These are phyloP conservation scores for Bombus pascuorum DNA, from an alignment of 1,140 invertebrate genomes.

Conservation along the genomic window DNA sequence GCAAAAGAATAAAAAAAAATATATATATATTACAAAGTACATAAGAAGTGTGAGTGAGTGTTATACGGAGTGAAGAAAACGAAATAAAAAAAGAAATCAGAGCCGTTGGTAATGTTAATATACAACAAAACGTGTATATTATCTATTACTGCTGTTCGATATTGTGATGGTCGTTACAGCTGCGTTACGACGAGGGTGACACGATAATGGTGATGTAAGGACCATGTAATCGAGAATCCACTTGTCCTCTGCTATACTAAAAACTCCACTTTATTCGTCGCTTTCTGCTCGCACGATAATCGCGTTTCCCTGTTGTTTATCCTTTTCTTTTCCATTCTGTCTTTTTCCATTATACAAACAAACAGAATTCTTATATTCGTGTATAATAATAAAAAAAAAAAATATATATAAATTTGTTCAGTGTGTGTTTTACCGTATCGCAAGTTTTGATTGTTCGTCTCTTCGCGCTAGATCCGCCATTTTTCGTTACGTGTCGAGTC, in stretches of 20 bases:
- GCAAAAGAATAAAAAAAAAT: neutral
- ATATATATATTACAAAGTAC: neutral
- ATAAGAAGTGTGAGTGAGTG: slow-evolving; percentile 21
- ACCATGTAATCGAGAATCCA: slow-evolving; percentile 6
- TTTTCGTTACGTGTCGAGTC: neutral
- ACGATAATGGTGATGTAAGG: slow-evolving; percentile 37
- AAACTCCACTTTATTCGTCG: neutral
- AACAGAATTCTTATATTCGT: neutral
- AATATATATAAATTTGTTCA: neutral
- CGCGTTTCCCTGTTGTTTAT: neutral
- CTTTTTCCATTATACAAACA: neutral
- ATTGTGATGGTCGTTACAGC: slow-evolving; percentile 42
- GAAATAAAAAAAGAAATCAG: neutral
- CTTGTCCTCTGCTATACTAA: slow-evolving; percentile 12
- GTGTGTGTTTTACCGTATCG: neutral
- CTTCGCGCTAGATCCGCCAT: neutral
- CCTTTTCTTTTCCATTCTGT: neutral
- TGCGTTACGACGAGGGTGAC: slow-evolving; percentile 40
- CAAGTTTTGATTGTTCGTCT: neutral
- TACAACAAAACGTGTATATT: slow-evolving; percentile 8
- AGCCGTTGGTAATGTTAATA: slow-evolving; percentile 32
- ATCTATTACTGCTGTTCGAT: slow-evolving; percentile 24
- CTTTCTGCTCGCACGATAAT: neutral
- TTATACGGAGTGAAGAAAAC: slow-evolving; percentile 1
- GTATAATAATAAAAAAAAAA: neutral